These are phyloP conservation scores for Athalia rosae DNA, from an alignment of 2,888 invertebrate species.

Conservation along the genomic window DNA sequence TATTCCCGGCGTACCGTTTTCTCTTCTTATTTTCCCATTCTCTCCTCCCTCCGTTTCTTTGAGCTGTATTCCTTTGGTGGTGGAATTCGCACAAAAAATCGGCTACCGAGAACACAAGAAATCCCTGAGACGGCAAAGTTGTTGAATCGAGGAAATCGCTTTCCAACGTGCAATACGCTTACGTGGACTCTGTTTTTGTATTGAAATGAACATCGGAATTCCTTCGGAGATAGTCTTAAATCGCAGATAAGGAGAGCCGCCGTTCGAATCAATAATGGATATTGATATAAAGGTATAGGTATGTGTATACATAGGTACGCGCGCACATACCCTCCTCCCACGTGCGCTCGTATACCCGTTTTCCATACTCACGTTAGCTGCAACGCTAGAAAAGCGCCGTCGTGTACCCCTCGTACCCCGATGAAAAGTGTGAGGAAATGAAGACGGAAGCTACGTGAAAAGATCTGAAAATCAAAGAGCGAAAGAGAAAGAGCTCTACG, in stretches of 20 bases:
- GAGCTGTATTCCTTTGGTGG: background rate
- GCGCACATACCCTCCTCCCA: too few relatives aligned
- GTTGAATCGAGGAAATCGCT: background rate
- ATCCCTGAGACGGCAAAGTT: conserved; percentile 20
- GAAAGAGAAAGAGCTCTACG: background rate
- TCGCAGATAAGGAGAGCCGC: conserved; percentile 24
- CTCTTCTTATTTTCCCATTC: background rate
- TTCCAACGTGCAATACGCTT: conserved; percentile 26
- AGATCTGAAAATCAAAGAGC: conserved; percentile 32
- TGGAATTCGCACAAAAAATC: conserved; percentile 6
- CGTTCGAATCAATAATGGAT: conserved; percentile 16
- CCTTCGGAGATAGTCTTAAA: conserved; percentile 20
- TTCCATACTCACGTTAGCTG: background rate
- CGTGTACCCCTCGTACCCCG: too few relatives aligned
- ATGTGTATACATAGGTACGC: background rate
- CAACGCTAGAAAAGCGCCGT: conserved; percentile 13
- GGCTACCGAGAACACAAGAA: background rate
- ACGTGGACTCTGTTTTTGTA: conserved; percentile 27
- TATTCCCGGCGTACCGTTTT: background rate
- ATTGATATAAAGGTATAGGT: conserved; percentile 16
- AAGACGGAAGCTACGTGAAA: conserved; percentile 23
- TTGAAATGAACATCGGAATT: conserved; percentile 35
- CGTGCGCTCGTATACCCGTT: background rate
- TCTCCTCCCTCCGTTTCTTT: background rate
- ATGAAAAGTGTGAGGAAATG: conserved; percentile 4